Evolutionary conservation across 2,113 vertebrate genomes (phyloP).

Genomic region (Antennarius striatus): DNA sequence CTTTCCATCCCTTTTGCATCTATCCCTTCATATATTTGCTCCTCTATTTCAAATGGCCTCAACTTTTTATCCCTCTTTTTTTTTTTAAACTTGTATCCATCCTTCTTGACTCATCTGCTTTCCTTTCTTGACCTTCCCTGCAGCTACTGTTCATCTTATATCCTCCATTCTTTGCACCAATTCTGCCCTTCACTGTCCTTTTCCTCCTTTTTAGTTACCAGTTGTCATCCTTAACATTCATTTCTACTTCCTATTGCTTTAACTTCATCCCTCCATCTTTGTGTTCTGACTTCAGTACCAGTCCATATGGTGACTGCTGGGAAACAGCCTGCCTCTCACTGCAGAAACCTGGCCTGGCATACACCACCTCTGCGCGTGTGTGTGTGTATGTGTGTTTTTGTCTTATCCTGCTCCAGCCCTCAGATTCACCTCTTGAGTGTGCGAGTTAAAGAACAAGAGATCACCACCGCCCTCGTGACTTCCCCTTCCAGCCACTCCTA

Average conservation of each 20-base stretch:
- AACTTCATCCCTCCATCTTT: conserved; percentile 8
- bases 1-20: too few relatives aligned
- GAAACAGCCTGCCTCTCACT: conserved; percentile 70
- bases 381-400: conserved; percentile 44
- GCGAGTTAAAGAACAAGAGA: conserved; percentile 7
- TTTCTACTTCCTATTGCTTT: neutral
- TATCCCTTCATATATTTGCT: too few relatives aligned
- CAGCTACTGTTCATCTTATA: too few relatives aligned
- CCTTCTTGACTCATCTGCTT: too few relatives aligned
- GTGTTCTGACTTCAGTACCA: conserved; percentile 56
- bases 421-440: conserved; percentile 14
- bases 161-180: too few relatives aligned
- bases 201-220: neutral
- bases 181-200: neutral
- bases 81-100: too few relatives aligned
- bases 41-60: too few relatives aligned
- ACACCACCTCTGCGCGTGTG: conserved; percentile 47
- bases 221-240: neutral
- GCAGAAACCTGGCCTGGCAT: conserved; percentile 65
- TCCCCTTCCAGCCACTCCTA: conserved; percentile 20
- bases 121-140: too few relatives aligned
- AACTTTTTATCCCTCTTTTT: too few relatives aligned
- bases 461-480: conserved; percentile 19
- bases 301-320: conserved; percentile 82
- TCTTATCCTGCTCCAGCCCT: conserved; percentile 20